Evolutionary conservation across 2,113 vertebrate genomes (phyloP), one percentile per base, ranked within the genome.

Genomic region (Mohoua ochrocephala): DNA sequence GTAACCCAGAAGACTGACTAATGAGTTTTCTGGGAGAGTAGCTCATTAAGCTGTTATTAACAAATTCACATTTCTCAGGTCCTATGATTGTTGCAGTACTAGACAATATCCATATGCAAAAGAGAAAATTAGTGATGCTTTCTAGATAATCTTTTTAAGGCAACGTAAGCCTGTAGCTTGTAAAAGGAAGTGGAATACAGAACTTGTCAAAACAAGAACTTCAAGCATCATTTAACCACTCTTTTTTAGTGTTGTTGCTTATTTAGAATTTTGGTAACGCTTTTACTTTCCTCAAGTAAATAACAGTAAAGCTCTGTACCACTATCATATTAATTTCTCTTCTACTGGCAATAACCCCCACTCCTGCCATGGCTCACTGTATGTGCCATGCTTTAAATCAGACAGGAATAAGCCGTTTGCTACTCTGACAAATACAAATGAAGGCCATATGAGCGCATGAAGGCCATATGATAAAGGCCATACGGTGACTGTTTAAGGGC

Each of bases 11-110:
- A 79, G 78, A 49, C 37, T 69, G 69, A 73, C 31, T 80, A 69
- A 90, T 87, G 79, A 81, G 44, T 56, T 82, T 92, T 60, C 59
- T 93, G 31, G 64, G 33, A 57, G 23, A 53, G 27, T 16, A 70
- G n/a, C 39, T 95, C 65, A 74, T 94, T 85, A 93, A 80, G 37
- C 30, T 63, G 53, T 53, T 95, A 91, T 91, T 95, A 92, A 80
- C 50, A 91, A 84, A 93, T 37, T 61, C 22, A 27, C 20, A 27
- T 67, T 49, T 59, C 19, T 76, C n/a, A 35, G 50, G 41, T 27
- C 27, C 57, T 74, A 1, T 49, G 49, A 59, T 52, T 74, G 30
- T 77, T 94, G 39, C 69, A 64, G 39, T 77, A 50, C 26, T 64
- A 85, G 50, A 67, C 59, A 90, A 47, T 33, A 80, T 50, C 21